A percentile compares a stretch with the other conserved stretches of the same genome.
Evolutionary conservation across 2,113 vertebrate genomes (phyloP).

Genomic region (Cynocephalus volans): DNA sequence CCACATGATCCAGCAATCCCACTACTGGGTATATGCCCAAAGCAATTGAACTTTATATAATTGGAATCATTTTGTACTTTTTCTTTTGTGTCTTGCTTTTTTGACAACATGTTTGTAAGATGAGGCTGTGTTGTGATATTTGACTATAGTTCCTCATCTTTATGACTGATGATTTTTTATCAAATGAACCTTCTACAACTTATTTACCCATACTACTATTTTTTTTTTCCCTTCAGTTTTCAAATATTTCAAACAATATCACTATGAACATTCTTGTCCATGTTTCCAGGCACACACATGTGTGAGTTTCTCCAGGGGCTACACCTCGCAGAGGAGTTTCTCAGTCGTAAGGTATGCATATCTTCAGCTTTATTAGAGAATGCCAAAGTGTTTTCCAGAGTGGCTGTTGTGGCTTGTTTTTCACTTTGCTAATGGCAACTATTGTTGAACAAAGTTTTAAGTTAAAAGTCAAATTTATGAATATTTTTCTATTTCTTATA

Average conservation of each 20-base stretch:
- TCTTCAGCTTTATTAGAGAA: background rate
- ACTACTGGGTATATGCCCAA: background rate
- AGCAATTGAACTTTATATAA: background rate
- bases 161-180: background rate
- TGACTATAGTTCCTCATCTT: background rate
- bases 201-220: background rate
- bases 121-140: background rate
- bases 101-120: background rate
- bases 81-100: background rate
- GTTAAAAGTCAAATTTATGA: slow-evolving; percentile 60
- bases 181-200: background rate
- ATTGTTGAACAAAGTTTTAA: slow-evolving; percentile 59
- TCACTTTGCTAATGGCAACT: slow-evolving; percentile 15
- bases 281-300: background rate
- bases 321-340: slow-evolving; percentile 34
- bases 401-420: slow-evolving; percentile 58
- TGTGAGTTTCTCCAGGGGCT: background rate
- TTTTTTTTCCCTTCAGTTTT: background rate
- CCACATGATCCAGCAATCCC: background rate
- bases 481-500: slow-evolving; percentile 16
- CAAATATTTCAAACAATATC: slow-evolving; percentile 25
- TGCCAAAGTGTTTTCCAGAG: slow-evolving; percentile 31
- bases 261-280: background rate
- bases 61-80: background rate
- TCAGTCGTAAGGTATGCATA: slow-evolving; percentile 19